A percentile compares a stretch with the other conserved stretches of the same genome.
Evolutionary conservation across 2,888 invertebrate species (phyloP).

Genomic region (Dicycla oo): DNA sequence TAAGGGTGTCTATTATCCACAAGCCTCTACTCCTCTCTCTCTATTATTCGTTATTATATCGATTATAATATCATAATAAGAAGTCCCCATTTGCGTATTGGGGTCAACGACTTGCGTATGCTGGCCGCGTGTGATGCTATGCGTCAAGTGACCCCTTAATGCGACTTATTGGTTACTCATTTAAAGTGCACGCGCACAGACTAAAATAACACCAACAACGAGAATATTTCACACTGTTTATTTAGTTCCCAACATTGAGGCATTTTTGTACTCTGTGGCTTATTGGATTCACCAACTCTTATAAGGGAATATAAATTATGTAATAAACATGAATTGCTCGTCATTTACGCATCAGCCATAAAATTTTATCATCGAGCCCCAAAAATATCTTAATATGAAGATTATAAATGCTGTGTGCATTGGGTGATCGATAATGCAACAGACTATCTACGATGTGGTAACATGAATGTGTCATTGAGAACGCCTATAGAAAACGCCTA

Average conservation of each 20-base stretch:
- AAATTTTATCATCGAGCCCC: constrained; percentile 72
- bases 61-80: constrained; percentile 74
- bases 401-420: constrained; percentile 62
- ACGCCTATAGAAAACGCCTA: constrained; percentile 78
- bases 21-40: constrained; percentile 47
- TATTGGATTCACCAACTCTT: constrained; percentile 45
- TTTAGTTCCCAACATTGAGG: constrained; percentile 33
- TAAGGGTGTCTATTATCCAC: constrained; percentile 59
- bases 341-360: constrained; percentile 50
- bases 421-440: constrained; percentile 77
- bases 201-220: constrained; percentile 64
- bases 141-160: constrained; percentile 88
- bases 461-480: constrained; percentile 77
- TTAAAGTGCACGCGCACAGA: constrained; percentile 81
- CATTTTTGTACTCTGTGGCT: constrained; percentile 39
- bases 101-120: constrained; percentile 87
- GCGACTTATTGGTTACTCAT: constrained; percentile 88
- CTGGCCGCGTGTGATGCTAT: constrained; percentile 82
- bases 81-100: constrained; percentile 82
- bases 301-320: constrained; percentile 59
- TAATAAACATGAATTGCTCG: constrained; percentile 61
- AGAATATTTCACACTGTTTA: constrained; percentile 49
- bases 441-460: constrained; percentile 78
- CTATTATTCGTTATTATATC: constrained; percentile 68
- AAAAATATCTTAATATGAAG: constrained; percentile 55